Percentiles rank a stretch among this genome's conserved stretches.
Conservation (phyloP, 2,797 vertebrate genomes). For the Cryptoprocta ferox region DNA sequence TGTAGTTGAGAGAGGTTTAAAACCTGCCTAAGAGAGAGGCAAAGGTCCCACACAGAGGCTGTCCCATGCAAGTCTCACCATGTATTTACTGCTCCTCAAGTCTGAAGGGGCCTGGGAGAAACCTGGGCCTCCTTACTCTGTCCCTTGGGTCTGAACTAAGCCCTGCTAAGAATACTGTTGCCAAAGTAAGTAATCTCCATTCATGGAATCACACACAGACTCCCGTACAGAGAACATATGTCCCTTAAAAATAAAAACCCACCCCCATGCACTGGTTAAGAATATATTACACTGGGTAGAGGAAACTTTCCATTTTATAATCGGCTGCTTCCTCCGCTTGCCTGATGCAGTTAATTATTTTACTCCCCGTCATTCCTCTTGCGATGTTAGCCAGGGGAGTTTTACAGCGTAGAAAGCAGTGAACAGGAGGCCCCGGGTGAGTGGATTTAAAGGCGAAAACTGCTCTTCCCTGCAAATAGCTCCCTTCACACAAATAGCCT, state of each 20-base stretch:
- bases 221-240: not conserved
- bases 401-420: not conserved
- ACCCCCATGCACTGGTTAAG: not conserved
- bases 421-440: not conserved
- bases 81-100: not conserved
- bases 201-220: not conserved
- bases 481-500: constrained; percentile 61
- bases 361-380: not conserved
- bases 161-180: rapidly evolving
- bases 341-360: not conserved
- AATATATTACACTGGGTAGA: not conserved
- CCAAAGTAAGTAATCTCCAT: not conserved
- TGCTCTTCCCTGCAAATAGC: constrained; percentile 60
- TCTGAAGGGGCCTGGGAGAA: not conserved
- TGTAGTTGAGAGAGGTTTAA: not conserved
- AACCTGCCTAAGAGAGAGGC: not conserved
- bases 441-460: constrained; percentile 39
- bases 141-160: not conserved
- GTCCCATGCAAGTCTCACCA: too few relatives aligned
- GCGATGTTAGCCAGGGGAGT: not conserved
- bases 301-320: not conserved
- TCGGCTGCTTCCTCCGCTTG: not conserved
- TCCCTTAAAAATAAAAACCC: not conserved
- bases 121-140: rapidly evolving
- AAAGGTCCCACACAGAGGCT: not conserved